Base-by-base conservation (phyloP, 2,113 vertebrate species). In the Nothoprocta pentlandii region DNA sequence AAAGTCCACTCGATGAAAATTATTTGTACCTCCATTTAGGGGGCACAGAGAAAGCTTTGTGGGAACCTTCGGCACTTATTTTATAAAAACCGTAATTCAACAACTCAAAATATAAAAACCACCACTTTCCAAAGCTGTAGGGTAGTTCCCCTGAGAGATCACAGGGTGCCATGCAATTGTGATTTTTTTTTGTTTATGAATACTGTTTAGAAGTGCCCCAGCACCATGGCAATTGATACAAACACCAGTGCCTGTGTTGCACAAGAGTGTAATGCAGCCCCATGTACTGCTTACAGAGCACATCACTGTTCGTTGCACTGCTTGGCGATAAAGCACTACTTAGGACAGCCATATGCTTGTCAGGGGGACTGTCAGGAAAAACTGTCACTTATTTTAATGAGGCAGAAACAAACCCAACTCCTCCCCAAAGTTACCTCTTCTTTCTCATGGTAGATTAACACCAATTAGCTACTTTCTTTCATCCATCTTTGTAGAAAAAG, bases 191-290 rank as follows among this genome's bases (percentile, higher is more conserved):
- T 49, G 5, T 63, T 73, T 36, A 21, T 49, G 39, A n/a, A 46
- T 68, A 12, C 12, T 74, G 10, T 32, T 82, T 36, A 81, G 10
- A 91, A 92, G 79, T 82, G 63, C 41, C 63, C 85, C 82, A 74
- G 49, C 68, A 95, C 91, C 94, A 95, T 92, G 85, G 83, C 95
- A 96, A 95, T 78, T 92, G 92, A 94, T 90, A 93, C 86, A 93
- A 86, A 61, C 83, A 81, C 73, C 92, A 94, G 94, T 84, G 95
- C 88, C 69, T 93, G 89, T 20, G 21, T 61, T 70, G 71, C 87
- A 75, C 54, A 74, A 61, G 36, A 94, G 82, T 90, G 82, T 91
- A 94, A 94, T 80, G 82, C 76, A 88, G 76, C 14, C 46, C 82
- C 89, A 85, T 81, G 56, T 22, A 74, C 7, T n/a, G 34, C 90